Evolutionary conservation across 2,113 vertebrate genomes (phyloP), one percentile per base, ranked within the genome.

Genomic region (Rostratula benghalensis): DNA sequence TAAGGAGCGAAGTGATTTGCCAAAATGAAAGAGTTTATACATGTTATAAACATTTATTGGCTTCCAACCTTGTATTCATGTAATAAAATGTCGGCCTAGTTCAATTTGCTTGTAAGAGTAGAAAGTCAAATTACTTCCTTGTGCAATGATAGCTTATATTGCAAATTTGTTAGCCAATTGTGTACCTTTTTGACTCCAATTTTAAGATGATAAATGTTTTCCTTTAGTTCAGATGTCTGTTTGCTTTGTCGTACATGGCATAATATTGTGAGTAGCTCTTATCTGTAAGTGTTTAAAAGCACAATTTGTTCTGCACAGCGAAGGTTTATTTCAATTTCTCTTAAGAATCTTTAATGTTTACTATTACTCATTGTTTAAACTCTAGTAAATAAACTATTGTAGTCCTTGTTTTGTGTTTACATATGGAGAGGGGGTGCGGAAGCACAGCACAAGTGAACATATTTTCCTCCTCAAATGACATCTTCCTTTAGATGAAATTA

Each of bases 331-430:
- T 89, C 56, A 67, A 0, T 80, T 51, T 93, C 59, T 65, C 1
- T 0, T 81, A 48, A 63, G 43, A 70, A 22, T 83, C 60, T 77
- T 69, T 28, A 78, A 37, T 43, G 46, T 83, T 83, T 85, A 56
- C 59, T 80, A 19, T 76, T 86, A 61, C 15, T 87, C 39, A 48
- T 9, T 78, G 56, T 69, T 87, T 88, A 60, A 60, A 65, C 63
- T 76, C 22, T 33, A 68, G 73, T 80, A 77, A 89, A 75, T 16
- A 31, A 77, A 61, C 41, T 71, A 24, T 20, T 70, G 37, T 77
- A 90, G 39, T 83, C 45, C 10, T 37, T 91, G 67, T 83, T 96
- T 90, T 70, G 9, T 92, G 86, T 92, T 93, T 93, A 16, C 35
- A 15, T 39, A 27, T 37, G 83, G 85, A 81, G 88, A 89, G 56